These are phyloP conservation scores for Tachyglossus aculeatus DNA, from an alignment of 2,797 vertebrate species.

Conservation along the genomic window DNA sequence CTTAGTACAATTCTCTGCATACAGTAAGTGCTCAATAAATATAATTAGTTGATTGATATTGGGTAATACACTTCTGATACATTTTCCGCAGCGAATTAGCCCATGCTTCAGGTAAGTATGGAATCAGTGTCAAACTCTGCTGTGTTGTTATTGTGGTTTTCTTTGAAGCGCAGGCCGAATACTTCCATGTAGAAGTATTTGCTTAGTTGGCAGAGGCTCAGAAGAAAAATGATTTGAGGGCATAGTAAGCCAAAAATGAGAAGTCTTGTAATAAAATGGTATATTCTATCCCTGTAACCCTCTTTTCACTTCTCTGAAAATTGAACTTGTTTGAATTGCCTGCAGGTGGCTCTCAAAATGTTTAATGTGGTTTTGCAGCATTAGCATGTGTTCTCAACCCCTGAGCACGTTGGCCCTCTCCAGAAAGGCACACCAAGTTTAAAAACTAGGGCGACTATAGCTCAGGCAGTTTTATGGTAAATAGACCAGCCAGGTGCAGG, in stretches of 20 bases:
- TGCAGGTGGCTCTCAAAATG: background rate
- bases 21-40: too few species aligned
- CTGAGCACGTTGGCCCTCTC: slow-evolving; percentile 24
- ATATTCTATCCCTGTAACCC: background rate
- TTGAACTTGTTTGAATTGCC: background rate
- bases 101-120: too few species aligned
- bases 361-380: background rate
- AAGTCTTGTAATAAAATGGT: background rate
- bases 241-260: background rate
- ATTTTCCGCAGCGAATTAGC: too few species aligned
- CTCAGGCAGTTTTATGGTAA: slow-evolving; percentile 51
- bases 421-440: background rate
- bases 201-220: background rate
- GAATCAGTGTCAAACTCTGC: too few species aligned
- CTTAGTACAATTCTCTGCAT: too few species aligned
- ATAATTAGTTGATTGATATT: too few species aligned
- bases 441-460: slow-evolving; percentile 49
- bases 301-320: background rate
- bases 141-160: background rate
- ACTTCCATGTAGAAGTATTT: background rate
- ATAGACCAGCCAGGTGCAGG: slow-evolving; percentile 53
- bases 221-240: background rate
- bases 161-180: background rate
- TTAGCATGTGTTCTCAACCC: slow-evolving; percentile 12
- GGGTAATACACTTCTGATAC: too few species aligned